Evolutionary conservation across 2,797 vertebrate species (phyloP).

Genomic region (Nothura maculosa): DNA sequence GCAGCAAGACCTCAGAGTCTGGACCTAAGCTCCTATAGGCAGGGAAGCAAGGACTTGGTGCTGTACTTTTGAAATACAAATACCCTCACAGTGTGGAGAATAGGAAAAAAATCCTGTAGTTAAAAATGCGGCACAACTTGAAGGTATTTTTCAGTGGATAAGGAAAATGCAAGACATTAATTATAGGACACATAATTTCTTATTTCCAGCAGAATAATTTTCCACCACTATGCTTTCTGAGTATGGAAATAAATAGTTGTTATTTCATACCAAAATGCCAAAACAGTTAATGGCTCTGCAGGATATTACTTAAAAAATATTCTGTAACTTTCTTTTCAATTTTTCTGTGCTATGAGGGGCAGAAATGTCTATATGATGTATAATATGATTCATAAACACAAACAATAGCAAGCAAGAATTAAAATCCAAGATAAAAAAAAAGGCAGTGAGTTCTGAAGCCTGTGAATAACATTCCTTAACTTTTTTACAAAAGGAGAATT

Average conservation of each 20-base stretch:
- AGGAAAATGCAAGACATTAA: neutral
- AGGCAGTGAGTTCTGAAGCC: neutral
- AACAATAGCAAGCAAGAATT: neutral
- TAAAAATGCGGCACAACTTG: neutral
- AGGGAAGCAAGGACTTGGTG: neutral
- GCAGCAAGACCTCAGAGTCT: neutral
- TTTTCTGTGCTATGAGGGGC: neutral
- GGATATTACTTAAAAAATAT: neutral
- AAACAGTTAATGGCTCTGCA: neutral
- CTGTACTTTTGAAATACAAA: neutral
- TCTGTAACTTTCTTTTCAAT: neutral
- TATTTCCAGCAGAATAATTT: neutral
- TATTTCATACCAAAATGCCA: neutral
- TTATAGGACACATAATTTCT: neutral
- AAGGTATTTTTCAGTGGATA: neutral
- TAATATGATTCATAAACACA: neutral
- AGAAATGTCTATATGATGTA: neutral
- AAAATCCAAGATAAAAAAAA: neutral
- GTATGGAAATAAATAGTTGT: neutral
- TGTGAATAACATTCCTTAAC: neutral
- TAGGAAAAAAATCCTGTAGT: neutral
- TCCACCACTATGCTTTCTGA: neutral
- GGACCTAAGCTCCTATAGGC: neutral
- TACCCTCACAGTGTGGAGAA: neutral
- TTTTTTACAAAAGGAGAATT: neutral